Evolutionary conservation across 2,888 invertebrate species (phyloP).

Genomic region (Brachyopa scutellaris): DNA sequence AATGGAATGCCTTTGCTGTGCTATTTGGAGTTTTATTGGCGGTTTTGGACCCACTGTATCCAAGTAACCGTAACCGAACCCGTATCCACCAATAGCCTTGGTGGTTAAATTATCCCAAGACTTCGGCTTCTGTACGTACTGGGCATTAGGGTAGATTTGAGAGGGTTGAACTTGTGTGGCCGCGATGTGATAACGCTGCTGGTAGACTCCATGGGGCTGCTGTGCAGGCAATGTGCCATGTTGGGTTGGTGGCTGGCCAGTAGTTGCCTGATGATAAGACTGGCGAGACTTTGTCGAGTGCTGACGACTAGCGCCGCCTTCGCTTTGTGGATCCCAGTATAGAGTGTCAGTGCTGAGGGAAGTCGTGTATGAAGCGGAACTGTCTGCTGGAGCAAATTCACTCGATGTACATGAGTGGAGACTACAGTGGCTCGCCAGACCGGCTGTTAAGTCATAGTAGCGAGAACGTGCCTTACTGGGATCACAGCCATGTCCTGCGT

Average conservation of each 20-base stretch:
- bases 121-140: slow-evolving; percentile 88
- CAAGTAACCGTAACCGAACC: slow-evolving; percentile 92
- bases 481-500: slow-evolving; percentile 79
- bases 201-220: slow-evolving; percentile 79
- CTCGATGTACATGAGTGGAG: slow-evolving; percentile 92
- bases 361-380: slow-evolving; percentile 91
- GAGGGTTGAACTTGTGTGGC: slow-evolving; percentile 82
- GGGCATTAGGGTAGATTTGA: slow-evolving; percentile 80
- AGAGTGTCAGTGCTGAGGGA: slow-evolving; percentile 93
- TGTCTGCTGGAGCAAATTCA: slow-evolving; percentile 87
- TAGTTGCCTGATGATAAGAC: slow-evolving; percentile 81
- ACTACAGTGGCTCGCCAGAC: slow-evolving; percentile 90
- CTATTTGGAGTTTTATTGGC: slow-evolving; percentile 81
- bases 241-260: slow-evolving; percentile 81
- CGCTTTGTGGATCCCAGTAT: slow-evolving; percentile 88
- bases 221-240: slow-evolving; percentile 77
- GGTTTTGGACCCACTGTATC: slow-evolving; percentile 84
- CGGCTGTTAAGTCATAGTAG: slow-evolving; percentile 86
- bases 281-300: slow-evolving; percentile 85
- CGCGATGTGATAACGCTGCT: slow-evolving; percentile 80
- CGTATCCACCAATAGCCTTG: slow-evolving; percentile 92
- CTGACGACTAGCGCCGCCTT: slow-evolving; percentile 82
- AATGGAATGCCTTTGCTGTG: slow-evolving; percentile 82
- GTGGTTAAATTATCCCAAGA: slow-evolving; percentile 95
- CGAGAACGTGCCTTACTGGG: slow-evolving; percentile 82